These are phyloP conservation scores for Coryphaenoides rupestris DNA, from an alignment of 2,113 vertebrate species.

Conservation along the genomic window DNA sequence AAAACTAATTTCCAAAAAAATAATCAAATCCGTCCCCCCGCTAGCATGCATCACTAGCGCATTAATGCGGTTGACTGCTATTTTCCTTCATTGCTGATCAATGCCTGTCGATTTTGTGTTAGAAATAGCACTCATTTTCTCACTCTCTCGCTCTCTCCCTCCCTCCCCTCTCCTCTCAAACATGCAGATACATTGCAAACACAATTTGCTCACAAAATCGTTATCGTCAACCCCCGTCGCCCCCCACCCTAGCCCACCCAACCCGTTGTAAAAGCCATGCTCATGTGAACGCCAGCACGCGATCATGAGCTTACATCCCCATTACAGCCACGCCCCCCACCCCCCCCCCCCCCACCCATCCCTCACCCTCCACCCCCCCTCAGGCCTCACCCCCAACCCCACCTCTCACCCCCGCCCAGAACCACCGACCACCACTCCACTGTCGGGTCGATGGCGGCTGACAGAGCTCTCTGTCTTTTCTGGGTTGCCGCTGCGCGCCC, in stretches of 20 bases:
- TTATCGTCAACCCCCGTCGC: not conserved
- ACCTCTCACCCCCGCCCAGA: no score
- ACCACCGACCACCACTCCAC: not conserved
- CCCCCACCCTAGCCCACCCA: not conserved
- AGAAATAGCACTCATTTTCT: not conserved
- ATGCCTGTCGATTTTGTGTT: no score
- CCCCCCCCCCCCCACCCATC: no score
- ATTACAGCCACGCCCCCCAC: no score
- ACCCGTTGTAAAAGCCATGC: constrained; percentile 1
- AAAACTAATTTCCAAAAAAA: constrained; percentile 11
- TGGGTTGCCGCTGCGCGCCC: constrained; percentile 53
- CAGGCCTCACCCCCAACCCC: no score
- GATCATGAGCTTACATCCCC: constrained; percentile 32
- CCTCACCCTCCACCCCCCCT: no score
- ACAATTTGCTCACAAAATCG: not conserved
- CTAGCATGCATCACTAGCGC: constrained; percentile 15
- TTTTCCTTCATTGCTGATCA: no score
- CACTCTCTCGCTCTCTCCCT: not conserved
- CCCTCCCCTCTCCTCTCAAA: not conserved
- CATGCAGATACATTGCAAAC: not conserved
- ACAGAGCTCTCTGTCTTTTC: constrained; percentile 55
- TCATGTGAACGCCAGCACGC: constrained; percentile 30
- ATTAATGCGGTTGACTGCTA: constrained; percentile 13
- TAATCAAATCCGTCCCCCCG: constrained; percentile 11
- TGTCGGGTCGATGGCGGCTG: constrained; percentile 39